A percentile compares a stretch with the other conserved stretches of the same genome.
Conservation (phyloP, 1,140 invertebrate genomes). For the Temnothorax curvispinosus region DNA sequence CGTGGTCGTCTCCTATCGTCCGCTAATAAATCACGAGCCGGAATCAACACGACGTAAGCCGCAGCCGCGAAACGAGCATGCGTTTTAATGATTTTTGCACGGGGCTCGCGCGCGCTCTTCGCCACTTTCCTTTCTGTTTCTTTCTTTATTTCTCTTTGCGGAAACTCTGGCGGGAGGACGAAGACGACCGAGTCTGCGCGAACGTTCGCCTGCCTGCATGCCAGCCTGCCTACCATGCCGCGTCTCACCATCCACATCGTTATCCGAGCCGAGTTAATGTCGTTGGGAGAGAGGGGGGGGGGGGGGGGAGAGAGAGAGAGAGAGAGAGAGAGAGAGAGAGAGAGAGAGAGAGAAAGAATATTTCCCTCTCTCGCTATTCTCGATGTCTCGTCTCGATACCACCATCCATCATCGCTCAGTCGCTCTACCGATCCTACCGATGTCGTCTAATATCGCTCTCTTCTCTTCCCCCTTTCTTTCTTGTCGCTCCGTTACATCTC, state of each 20-base stretch:
- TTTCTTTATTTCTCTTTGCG: constrained; percentile 76
- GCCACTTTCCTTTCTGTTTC: constrained; percentile 74
- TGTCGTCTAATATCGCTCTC: not conserved
- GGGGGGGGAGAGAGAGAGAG: not conserved
- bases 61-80: constrained; percentile 69
- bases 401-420: not conserved
- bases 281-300: not conserved
- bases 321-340: no score
- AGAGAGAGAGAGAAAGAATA: no score
- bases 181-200: constrained; percentile 77
- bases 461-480: not conserved
- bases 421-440: not conserved
- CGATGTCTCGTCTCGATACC: no score
- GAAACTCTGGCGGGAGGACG: constrained; percentile 71
- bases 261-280: constrained; percentile 16
- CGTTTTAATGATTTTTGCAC: constrained; percentile 80
- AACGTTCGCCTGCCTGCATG: constrained; percentile 44
- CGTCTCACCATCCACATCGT: not conserved
- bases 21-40: constrained; percentile 62
- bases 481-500: not conserved
- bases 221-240: not conserved
- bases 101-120: constrained; percentile 68
- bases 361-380: not conserved
- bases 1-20: not conserved
- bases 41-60: constrained; percentile 63